Conservation (phyloP, 2,797 vertebrate genomes). For the Gambelia wislizenii region DNA sequence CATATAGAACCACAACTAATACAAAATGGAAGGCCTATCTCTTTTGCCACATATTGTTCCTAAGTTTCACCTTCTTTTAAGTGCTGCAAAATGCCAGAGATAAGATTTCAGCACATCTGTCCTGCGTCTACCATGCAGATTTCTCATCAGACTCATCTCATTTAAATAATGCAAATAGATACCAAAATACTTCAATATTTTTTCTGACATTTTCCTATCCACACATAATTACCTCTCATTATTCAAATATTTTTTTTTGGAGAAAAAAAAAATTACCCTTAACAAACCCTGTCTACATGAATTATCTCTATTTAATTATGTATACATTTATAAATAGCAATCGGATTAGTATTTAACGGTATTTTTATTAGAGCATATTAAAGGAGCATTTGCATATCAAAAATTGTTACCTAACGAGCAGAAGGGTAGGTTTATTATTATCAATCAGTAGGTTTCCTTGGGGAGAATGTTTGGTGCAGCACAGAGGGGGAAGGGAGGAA, state of each 20-base stretch:
- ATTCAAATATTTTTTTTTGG: conserved; percentile 69
- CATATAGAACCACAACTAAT: no score
- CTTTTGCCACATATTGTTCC: no score
- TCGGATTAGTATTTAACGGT: conserved; percentile 74
- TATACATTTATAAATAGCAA: conserved; percentile 75
- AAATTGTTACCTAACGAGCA: conserved; percentile 55
- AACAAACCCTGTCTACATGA: conserved; percentile 63
- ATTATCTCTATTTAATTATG: conserved; percentile 74
- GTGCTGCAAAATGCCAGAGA: not conserved
- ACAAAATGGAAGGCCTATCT: no score
- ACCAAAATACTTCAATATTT: conserved; percentile 49
- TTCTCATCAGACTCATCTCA: not conserved
- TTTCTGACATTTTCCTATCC: conserved; percentile 67
- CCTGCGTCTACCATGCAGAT: not conserved
- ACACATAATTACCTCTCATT: conserved; percentile 65
- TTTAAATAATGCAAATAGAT: conserved; percentile 40
- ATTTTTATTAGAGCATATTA: conserved; percentile 63
- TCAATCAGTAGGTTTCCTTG: conserved; percentile 25
- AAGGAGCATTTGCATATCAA: conserved; percentile 65
- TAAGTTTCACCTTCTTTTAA: no score
- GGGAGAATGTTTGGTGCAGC: conserved; percentile 30
- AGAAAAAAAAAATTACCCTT: conserved; percentile 52
- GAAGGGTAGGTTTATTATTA: conserved; percentile 46
- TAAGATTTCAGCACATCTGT: accelerated
- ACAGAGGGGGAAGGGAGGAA: not conserved